These are phyloP conservation scores for Isoperla grammatica DNA, from an alignment of 2,888 invertebrate species.

Conservation along the genomic window DNA sequence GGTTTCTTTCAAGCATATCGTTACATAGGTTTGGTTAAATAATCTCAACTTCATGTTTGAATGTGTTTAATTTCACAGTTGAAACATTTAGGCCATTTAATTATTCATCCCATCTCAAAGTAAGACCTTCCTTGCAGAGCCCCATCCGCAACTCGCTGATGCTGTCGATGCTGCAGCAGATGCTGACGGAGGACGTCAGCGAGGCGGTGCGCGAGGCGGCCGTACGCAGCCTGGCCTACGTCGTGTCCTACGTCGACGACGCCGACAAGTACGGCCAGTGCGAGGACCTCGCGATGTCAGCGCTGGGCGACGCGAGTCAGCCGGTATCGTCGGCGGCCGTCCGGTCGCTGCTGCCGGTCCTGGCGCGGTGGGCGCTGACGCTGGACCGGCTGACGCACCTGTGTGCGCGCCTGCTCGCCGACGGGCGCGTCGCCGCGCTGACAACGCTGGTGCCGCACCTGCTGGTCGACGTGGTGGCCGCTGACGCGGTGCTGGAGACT, in stretches of 20 bases:
- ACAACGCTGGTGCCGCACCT: slow-evolving; percentile 44
- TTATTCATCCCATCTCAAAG: too few relatives aligned
- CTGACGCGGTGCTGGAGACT: slow-evolving; percentile 37
- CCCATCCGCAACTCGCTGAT: slow-evolving; percentile 60
- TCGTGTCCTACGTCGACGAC: slow-evolving; percentile 59
- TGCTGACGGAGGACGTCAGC: slow-evolving; percentile 60
- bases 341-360: slow-evolving; percentile 54
- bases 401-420: slow-evolving; percentile 41
- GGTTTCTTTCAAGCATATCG: too few relatives aligned
- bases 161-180: slow-evolving; percentile 65
- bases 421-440: slow-evolving; percentile 35
- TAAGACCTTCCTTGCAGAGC: slow-evolving; percentile 47
- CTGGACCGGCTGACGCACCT: slow-evolving; percentile 50
- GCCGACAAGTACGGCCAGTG: slow-evolving; percentile 55
- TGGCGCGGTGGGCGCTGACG: slow-evolving; percentile 58
- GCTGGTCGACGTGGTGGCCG: slow-evolving; percentile 41
- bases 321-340: slow-evolving; percentile 50
- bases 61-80: too few relatives aligned
- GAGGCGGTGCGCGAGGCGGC: slow-evolving; percentile 56
- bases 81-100: too few relatives aligned
- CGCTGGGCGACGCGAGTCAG: slow-evolving; percentile 53
- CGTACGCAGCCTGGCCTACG: slow-evolving; percentile 54
- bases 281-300: slow-evolving; percentile 53
- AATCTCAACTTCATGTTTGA: too few relatives aligned
- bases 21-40: too few relatives aligned